A percentile compares a stretch with the other conserved stretches of the same genome.
These are phyloP conservation scores for Procambarus clarkii DNA, from an alignment of 1,140 invertebrate genomes.

Conservation along the genomic window DNA sequence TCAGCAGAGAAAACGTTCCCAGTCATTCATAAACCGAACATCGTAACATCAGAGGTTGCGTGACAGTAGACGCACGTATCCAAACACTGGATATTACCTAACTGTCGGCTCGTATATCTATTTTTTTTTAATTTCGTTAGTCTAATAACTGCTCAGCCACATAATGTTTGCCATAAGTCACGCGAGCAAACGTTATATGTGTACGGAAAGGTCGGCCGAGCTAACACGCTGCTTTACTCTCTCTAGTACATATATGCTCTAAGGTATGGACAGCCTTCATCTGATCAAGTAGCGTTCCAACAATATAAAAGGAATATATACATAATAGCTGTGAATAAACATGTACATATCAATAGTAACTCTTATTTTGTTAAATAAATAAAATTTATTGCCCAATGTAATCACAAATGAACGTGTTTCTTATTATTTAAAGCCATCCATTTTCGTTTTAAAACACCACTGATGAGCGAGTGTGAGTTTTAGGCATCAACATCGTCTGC, in stretches of 20 bases:
- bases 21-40: neutral
- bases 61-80: too few relatives aligned
- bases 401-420: neutral
- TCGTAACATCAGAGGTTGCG: neutral
- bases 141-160: too few relatives aligned
- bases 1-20: neutral
- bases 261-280: too few relatives aligned
- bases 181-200: too few relatives aligned
- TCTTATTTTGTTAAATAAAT: neutral
- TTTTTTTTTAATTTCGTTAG: too few relatives aligned
- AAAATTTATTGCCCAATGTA: neutral
- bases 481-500: constrained; percentile 13
- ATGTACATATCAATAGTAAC: neutral
- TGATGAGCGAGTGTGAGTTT: neutral
- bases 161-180: too few relatives aligned
- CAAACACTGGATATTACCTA: too few relatives aligned
- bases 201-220: too few relatives aligned
- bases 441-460: neutral
- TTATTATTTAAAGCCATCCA: neutral
- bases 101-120: too few relatives aligned
- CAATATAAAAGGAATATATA: neutral
- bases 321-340: neutral
- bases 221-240: too few relatives aligned
- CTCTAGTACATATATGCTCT: too few relatives aligned
- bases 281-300: neutral